Conservation (phyloP, 1,140 invertebrate species). For the Rhopalosiphum padi region DNA sequence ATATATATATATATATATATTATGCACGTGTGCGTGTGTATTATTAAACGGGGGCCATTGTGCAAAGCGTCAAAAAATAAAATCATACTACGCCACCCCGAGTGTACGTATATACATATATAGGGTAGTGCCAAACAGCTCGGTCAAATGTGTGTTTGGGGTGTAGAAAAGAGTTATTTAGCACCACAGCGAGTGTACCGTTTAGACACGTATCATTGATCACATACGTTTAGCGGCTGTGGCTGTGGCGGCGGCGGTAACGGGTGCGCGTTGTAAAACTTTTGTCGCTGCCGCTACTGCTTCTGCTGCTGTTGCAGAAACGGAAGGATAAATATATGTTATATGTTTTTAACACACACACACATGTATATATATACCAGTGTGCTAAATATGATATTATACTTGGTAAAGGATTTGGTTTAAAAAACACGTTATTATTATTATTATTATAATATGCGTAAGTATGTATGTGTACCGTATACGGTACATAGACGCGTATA, state of each 20-base stretch:
- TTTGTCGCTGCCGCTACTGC: neutral
- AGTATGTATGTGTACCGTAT: neutral
- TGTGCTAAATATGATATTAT: no score
- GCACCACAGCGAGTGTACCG: neutral
- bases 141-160: neutral
- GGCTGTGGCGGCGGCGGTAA: neutral
- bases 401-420: no score
- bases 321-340: neutral
- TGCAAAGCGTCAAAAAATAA: neutral
- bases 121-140: neutral
- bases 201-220: conserved; percentile 52
- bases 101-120: neutral
- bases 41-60: neutral
- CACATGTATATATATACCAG: no score
- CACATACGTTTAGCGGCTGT: conserved; percentile 8
- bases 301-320: neutral
- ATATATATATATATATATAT: neutral
- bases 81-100: neutral
- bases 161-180: conserved; percentile 56
- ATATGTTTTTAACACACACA: neutral
- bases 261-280: neutral
- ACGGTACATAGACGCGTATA: neutral
- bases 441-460: no score
- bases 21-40: neutral
- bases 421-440: no score